Evolutionary conservation across 2,888 invertebrate species (phyloP).

Genomic region (Elysia crispata): DNA sequence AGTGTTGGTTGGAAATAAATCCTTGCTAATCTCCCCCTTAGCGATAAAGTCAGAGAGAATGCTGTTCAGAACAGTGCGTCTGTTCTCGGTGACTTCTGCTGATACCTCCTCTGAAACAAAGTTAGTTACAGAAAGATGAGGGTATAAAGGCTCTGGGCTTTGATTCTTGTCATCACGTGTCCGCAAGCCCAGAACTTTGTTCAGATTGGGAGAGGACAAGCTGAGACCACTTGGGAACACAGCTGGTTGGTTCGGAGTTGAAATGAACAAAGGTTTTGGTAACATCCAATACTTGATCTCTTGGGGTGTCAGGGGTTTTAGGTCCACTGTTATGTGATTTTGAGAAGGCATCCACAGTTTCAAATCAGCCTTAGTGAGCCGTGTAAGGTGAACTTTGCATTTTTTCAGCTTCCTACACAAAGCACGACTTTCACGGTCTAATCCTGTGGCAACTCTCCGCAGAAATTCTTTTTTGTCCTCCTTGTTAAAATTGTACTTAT

Average conservation of each 20-base stretch:
- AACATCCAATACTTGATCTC: slow-evolving; percentile 48
- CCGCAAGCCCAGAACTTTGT: slow-evolving; percentile 65
- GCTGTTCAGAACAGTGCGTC: slow-evolving; percentile 61
- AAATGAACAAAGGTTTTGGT: slow-evolving; percentile 32
- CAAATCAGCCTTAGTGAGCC: slow-evolving; percentile 57
- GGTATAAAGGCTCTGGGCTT: no score
- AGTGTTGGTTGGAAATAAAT: not conserved
- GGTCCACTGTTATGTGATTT: slow-evolving; percentile 41
- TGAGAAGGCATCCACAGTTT: slow-evolving; percentile 57
- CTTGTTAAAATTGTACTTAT: slow-evolving; percentile 66
- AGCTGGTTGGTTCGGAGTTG: slow-evolving; percentile 1
- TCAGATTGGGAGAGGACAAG: slow-evolving; percentile 62
- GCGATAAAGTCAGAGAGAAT: slow-evolving; percentile 58
- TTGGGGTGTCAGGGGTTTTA: slow-evolving; percentile 42
- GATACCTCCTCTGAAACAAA: slow-evolving; percentile 65
- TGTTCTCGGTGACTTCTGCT: slow-evolving; percentile 63
- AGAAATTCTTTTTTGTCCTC: slow-evolving; percentile 62
- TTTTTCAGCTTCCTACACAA: slow-evolving; percentile 56
- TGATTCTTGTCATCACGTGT: slow-evolving; percentile 33
- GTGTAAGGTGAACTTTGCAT: slow-evolving; percentile 59
- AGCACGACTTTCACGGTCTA: slow-evolving; percentile 60
- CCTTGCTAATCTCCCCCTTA: not conserved
- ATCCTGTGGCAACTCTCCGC: slow-evolving; percentile 61
- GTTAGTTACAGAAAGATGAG: slow-evolving; percentile 56
- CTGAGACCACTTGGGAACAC: slow-evolving; percentile 64